These are phyloP conservation scores for Bruchidius siliquastri DNA, from an alignment of 2,888 invertebrate genomes.

Conservation along the genomic window DNA sequence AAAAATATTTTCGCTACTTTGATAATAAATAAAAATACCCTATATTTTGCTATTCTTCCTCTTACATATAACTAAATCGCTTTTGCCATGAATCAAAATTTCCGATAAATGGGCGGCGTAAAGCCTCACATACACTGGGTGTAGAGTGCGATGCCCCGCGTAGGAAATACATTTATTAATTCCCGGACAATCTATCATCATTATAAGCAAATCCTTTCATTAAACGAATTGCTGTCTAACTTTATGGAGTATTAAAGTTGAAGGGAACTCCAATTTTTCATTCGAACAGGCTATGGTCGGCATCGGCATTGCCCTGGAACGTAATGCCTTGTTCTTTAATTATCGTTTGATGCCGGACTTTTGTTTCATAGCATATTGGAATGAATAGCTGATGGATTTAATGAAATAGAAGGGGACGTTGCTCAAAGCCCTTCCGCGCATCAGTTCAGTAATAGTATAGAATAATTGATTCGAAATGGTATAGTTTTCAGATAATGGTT, in stretches of 20 bases:
- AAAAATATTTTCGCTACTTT: too few species aligned
- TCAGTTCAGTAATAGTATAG: too few species aligned
- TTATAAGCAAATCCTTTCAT: slow-evolving; percentile 40
- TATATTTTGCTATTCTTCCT: too few species aligned
- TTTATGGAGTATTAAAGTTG: slow-evolving; percentile 22
- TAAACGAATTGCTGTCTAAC: slow-evolving; percentile 38
- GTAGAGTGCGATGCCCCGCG: neutral
- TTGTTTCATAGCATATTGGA: neutral
- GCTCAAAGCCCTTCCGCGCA: too few species aligned
- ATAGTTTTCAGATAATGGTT: too few species aligned
- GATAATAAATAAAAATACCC: too few species aligned
- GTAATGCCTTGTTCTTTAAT: neutral
- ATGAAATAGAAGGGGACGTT: neutral
- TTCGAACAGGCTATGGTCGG: neutral
- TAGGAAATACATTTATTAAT: slow-evolving; percentile 25
- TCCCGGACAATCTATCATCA: slow-evolving; percentile 39
- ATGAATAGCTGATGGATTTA: neutral
- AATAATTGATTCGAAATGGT: too few species aligned
- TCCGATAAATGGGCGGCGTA: neutral
- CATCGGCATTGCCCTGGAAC: neutral
- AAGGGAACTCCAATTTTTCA: neutral
- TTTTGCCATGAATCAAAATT: neutral
- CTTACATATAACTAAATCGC: too few species aligned
- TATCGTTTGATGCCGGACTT: neutral
- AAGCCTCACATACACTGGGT: neutral